A percentile compares a stretch with the other conserved stretches of the same genome.
These are phyloP conservation scores for Neodiprion pinetum DNA, from an alignment of 1,140 invertebrate species.

Conservation along the genomic window DNA sequence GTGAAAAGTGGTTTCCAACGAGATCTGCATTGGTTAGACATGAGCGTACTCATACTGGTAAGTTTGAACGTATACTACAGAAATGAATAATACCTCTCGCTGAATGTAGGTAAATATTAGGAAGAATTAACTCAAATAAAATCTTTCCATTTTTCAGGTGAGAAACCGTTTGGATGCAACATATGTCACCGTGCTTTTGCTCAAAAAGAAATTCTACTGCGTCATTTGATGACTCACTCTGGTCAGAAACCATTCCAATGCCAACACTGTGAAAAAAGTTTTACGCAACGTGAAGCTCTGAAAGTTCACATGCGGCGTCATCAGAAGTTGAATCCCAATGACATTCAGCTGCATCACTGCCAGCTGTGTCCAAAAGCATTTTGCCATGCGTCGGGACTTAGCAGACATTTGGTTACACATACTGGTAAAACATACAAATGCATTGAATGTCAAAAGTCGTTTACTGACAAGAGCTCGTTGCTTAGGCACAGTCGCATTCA, in stretches of 20 bases:
- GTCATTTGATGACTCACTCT: constrained; percentile 86
- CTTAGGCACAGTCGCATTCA: constrained; percentile 67
- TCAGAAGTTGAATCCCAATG: constrained; percentile 64
- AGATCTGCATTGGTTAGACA: constrained; percentile 80
- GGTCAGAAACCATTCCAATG: constrained; percentile 85
- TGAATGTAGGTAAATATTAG: neutral
- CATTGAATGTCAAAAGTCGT: constrained; percentile 71
- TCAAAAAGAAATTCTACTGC: constrained; percentile 79
- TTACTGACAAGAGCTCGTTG: constrained; percentile 74
- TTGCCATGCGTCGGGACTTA: constrained; percentile 73
- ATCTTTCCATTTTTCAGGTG: constrained; percentile 53
- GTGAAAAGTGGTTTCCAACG: constrained; percentile 83
- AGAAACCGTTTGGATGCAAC: constrained; percentile 78
- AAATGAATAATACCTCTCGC: neutral
- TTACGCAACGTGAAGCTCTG: constrained; percentile 74
- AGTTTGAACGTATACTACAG: neutral
- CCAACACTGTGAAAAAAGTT: constrained; percentile 75
- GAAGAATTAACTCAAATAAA: neutral
- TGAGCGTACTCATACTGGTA: constrained; percentile 75
- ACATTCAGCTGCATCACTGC: constrained; percentile 71
- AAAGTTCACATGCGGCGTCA: constrained; percentile 70
- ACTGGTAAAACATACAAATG: constrained; percentile 72
- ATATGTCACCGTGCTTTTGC: constrained; percentile 77
- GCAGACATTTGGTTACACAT: constrained; percentile 75
- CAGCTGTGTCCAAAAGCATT: constrained; percentile 73